Percentiles rank a stretch among this genome's conserved stretches.
Conservation (phyloP, 1,140 invertebrate genomes). For the Ceratitis capitata region DNA sequence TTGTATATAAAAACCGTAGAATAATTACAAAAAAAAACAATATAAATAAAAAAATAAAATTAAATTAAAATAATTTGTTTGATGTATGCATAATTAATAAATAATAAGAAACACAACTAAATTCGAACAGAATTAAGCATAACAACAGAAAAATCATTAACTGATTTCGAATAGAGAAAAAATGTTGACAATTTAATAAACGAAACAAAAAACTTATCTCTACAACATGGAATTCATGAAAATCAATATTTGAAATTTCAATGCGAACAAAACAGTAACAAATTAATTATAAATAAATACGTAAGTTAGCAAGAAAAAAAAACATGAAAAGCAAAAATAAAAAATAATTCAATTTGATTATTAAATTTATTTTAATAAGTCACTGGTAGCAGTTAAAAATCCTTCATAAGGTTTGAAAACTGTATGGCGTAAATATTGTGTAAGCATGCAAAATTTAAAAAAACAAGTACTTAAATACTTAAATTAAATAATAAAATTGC, state of each 20-base stretch:
- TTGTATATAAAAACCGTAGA: slow-evolving; percentile 36
- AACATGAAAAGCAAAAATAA: background rate
- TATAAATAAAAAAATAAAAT: too few species aligned
- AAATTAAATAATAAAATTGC: too few species aligned
- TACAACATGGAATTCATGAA: slow-evolving; percentile 16
- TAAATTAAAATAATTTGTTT: background rate
- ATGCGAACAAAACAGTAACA: background rate
- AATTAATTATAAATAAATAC: background rate
- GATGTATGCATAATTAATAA: background rate
- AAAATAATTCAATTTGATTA: background rate
- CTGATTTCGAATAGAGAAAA: background rate
- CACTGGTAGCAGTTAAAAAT: background rate
- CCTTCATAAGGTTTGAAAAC: background rate
- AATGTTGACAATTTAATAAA: background rate
- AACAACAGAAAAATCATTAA: background rate
- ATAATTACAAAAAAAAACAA: background rate
- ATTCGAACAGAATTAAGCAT: background rate
- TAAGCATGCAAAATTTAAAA: too few species aligned
- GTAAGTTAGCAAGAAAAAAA: background rate
- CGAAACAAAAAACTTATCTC: background rate
- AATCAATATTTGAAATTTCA: slow-evolving; percentile 23
- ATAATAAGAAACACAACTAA: slow-evolving; percentile 25
- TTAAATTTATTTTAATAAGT: too few species aligned
- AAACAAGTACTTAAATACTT: background rate
- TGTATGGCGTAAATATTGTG: too few species aligned